These are phyloP conservation scores for Strongylocentrotus purpuratus DNA, from an alignment of 35 echinoderm and acorn worm genomes.

Conservation along the genomic window DNA sequence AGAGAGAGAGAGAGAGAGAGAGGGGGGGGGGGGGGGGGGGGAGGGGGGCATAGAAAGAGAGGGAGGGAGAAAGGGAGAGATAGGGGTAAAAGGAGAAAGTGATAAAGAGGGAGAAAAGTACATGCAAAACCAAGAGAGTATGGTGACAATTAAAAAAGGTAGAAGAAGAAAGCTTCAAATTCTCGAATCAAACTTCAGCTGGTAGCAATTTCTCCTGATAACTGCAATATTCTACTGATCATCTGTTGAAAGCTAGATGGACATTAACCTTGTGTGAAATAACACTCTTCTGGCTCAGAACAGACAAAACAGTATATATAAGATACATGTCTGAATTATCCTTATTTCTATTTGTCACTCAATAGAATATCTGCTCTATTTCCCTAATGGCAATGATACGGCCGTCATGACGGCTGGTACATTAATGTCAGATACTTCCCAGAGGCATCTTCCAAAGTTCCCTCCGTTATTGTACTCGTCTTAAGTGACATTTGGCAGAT, in stretches of 20 bases:
- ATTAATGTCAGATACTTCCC: constrained; percentile 1
- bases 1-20: background rate
- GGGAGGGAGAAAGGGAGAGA: background rate
- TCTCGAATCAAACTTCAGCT: too few species aligned
- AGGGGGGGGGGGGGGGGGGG: background rate
- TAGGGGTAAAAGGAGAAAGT: background rate
- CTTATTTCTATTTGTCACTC: background rate
- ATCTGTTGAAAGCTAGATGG: too few species aligned
- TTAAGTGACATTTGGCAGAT: background rate
- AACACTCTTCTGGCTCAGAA: too few species aligned
- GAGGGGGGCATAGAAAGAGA: background rate
- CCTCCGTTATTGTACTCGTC: background rate
- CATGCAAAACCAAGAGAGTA: too few species aligned
- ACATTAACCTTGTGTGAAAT: too few species aligned
- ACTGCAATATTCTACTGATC: too few species aligned
- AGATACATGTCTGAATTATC: background rate
- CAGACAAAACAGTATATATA: too few species aligned
- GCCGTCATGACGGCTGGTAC: background rate
- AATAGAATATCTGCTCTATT: background rate
- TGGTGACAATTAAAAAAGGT: too few species aligned
- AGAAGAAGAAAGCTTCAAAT: too few species aligned
- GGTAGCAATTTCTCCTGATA: too few species aligned
- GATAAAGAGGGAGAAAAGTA: too few species aligned
- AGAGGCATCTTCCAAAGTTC: background rate
- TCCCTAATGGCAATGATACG: background rate